A percentile compares a stretch with the other conserved stretches of the same genome.
These are phyloP conservation scores for Catharus ustulatus DNA, from an alignment of 2,797 vertebrate genomes.

Conservation along the genomic window DNA sequence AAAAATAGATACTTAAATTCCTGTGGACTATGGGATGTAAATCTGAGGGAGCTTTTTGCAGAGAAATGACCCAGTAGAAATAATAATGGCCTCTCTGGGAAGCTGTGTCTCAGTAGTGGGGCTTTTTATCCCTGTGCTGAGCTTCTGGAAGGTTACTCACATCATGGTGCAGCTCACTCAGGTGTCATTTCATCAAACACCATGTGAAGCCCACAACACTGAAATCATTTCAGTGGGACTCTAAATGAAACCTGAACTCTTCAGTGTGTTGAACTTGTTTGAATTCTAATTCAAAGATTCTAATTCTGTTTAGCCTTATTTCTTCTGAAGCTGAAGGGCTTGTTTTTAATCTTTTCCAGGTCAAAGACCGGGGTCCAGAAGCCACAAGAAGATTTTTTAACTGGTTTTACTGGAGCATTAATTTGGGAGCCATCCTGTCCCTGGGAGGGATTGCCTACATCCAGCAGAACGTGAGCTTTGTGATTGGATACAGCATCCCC, in stretches of 20 bases:
- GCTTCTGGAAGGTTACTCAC: neutral
- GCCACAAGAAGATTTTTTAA: conserved; percentile 97
- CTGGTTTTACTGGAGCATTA: conserved; percentile 99
- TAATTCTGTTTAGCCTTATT: neutral
- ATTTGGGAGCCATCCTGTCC: conserved; percentile 92
- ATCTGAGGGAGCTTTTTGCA: neutral
- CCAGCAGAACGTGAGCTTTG: conserved; percentile 91
- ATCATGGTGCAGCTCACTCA: neutral
- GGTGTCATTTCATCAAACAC: neutral
- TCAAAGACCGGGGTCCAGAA: conserved; percentile 93
- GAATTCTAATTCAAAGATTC: neutral
- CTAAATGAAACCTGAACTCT: neutral
- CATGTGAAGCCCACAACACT: neutral
- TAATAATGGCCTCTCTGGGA: neutral
- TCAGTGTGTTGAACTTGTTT: neutral
- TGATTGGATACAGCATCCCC: conserved; percentile 88
- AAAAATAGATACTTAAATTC: neutral
- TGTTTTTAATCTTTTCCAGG: conserved; percentile 71
- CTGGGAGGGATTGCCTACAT: conserved; percentile 92
- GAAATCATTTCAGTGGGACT: neutral
- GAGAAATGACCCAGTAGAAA: neutral
- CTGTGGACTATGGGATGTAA: neutral
- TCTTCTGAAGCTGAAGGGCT: neutral
- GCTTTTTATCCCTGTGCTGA: neutral
- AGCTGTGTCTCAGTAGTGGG: neutral